Percentiles rank a stretch among this genome's conserved stretches.
Evolutionary conservation across 1,140 invertebrate genomes (phyloP).

Genomic region (Panagrolaimus sp.): DNA sequence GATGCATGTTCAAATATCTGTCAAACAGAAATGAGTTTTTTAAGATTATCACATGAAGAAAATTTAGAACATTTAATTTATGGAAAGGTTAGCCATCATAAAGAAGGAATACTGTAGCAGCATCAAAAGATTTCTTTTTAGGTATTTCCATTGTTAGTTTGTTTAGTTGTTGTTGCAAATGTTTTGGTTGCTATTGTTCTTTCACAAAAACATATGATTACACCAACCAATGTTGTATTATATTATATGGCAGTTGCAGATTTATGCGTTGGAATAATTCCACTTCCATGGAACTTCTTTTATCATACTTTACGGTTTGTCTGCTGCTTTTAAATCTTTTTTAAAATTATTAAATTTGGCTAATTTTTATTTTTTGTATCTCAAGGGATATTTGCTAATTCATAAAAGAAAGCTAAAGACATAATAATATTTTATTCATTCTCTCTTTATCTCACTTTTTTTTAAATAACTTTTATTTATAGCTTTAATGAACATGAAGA

Average conservation of each 20-base stretch:
- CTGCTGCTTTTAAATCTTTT: neutral
- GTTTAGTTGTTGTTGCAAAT: slow-evolving; percentile 51
- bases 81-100: slow-evolving; percentile 18
- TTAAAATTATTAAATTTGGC: no score
- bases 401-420: no score
- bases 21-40: slow-evolving; percentile 31
- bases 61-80: slow-evolving; percentile 40
- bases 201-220: slow-evolving; percentile 54
- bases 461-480: neutral
- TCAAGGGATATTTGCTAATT: no score
- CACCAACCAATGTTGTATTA: slow-evolving; percentile 56
- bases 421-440: no score
- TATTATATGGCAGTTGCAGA: slow-evolving; percentile 58
- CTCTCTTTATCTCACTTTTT: no score
- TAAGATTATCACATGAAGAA: slow-evolving; percentile 31
- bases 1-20: slow-evolving; percentile 27
- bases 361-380: no score
- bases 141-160: slow-evolving; percentile 52
- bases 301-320: slow-evolving; percentile 50
- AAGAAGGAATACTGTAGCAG: neutral
- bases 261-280: slow-evolving; percentile 50
- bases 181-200: slow-evolving; percentile 53
- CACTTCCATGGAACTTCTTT: slow-evolving; percentile 56
- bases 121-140: slow-evolving; percentile 31
- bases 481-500: slow-evolving; percentile 44